phyloP scores from a whole-genome alignment of 2,797 vertebrate genomes.

The Xenentodon cancila region DNA sequence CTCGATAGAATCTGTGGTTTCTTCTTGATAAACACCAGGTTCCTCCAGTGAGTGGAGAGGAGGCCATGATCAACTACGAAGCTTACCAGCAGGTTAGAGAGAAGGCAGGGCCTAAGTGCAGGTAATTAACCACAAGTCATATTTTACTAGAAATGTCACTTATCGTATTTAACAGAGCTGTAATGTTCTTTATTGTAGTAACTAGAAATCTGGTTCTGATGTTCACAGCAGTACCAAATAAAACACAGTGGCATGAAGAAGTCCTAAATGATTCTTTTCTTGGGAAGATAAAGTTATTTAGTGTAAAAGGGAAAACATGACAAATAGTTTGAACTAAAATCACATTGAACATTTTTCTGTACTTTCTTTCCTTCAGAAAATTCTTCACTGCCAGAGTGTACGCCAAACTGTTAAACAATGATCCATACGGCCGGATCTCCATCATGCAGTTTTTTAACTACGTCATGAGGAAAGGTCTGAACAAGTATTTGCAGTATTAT shows the following conservation, averaged over 20 bases:
- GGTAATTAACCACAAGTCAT: conserved; percentile 77
- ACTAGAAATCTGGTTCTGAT: too few species aligned
- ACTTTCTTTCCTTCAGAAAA: conserved; percentile 78
- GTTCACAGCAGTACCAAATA: too few species aligned
- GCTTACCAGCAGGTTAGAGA: conserved; percentile 93
- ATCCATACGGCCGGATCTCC: conserved; percentile 95
- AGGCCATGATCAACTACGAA: conserved; percentile 98
- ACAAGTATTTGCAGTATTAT: not conserved
- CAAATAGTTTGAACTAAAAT: not conserved
- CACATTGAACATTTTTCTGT: not conserved
- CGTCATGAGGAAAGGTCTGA: conserved; percentile 96
- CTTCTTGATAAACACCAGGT: conserved; percentile 97
- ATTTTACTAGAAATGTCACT: not conserved
- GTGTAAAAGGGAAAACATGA: not conserved
- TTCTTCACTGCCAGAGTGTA: conserved; percentile 97
- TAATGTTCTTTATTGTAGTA: too few species aligned
- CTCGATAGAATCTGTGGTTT: conserved; percentile 93
- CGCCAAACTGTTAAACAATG: conserved; percentile 92
- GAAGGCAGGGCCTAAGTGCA: conserved; percentile 94
- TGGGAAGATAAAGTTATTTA: not conserved
- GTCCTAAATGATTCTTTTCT: not conserved
- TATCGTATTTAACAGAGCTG: too few species aligned
- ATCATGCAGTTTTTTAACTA: conserved; percentile 99
- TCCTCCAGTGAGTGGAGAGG: conserved; percentile 91
- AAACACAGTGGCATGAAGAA: too few species aligned